Evolutionary conservation across 2,888 invertebrate genomes (phyloP).

Genomic region (Tillus elongatus): DNA sequence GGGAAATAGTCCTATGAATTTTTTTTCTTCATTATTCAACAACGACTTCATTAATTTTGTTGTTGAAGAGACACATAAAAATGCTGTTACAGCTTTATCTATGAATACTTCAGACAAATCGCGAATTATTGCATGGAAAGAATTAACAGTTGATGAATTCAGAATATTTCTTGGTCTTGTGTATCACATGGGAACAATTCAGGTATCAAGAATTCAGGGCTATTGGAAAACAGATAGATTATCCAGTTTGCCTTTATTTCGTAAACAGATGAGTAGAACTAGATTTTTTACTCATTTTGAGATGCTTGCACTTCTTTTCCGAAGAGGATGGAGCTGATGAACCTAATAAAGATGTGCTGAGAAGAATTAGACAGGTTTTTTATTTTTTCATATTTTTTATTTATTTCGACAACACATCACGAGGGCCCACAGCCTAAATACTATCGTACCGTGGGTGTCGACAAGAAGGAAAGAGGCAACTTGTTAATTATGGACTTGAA

Average conservation of each 20-base stretch:
- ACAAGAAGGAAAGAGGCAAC: too few relatives aligned
- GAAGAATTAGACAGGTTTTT: not conserved
- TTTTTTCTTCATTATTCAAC: slow-evolving; percentile 5
- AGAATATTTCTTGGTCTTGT: slow-evolving; percentile 18
- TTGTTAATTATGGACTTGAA: too few relatives aligned
- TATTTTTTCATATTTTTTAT: not conserved
- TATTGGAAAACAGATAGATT: slow-evolving; percentile 20
- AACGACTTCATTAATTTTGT: slow-evolving; percentile 6
- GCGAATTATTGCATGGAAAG: slow-evolving; percentile 12
- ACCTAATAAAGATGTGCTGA: not conserved
- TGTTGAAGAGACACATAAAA: slow-evolving; percentile 10
- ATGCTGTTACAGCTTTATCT: slow-evolving; percentile 10
- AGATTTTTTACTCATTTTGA: slow-evolving; percentile 15
- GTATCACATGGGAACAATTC: slow-evolving; percentile 18
- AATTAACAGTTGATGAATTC: slow-evolving; percentile 14
- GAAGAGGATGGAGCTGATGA: not conserved
- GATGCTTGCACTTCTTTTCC: slow-evolving; percentile 12
- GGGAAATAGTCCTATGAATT: too few relatives aligned
- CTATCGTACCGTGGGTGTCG: too few relatives aligned
- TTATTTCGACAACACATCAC: too few relatives aligned
- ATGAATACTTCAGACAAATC: slow-evolving; percentile 8
- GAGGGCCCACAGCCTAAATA: too few relatives aligned
- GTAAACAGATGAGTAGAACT: slow-evolving; percentile 14
- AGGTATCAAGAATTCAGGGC: slow-evolving; percentile 14
- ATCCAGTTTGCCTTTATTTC: slow-evolving; percentile 12